A percentile compares a stretch with the other conserved stretches of the same genome.
Conservation (phyloP, 1,140 invertebrate species). For the Drosophila nigromelanica region DNA sequence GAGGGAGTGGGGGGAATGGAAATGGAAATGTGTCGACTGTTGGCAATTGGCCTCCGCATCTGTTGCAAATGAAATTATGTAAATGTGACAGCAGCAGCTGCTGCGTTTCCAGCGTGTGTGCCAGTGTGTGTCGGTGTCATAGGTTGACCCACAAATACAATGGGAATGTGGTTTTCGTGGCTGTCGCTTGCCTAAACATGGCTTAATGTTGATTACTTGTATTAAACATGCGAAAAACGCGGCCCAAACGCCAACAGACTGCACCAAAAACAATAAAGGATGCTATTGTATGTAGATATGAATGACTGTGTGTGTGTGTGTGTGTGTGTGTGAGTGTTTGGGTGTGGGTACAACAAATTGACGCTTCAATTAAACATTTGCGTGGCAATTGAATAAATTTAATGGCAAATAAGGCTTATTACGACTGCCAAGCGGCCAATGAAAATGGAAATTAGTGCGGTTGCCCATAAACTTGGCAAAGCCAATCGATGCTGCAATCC, state of each 20-base stretch:
- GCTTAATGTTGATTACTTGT: constrained; percentile 78
- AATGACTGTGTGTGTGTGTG: neutral
- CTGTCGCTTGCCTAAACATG: constrained; percentile 59
- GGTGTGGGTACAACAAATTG: constrained; percentile 46
- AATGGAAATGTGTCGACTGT: constrained; percentile 28
- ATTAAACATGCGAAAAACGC: constrained; percentile 74
- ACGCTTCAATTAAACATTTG: constrained; percentile 65
- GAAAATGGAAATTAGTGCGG: constrained; percentile 59
- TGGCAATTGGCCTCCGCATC: constrained; percentile 49
- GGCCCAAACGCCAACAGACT: constrained; percentile 38
- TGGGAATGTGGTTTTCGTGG: constrained; percentile 43
- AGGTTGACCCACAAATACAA: constrained; percentile 63
- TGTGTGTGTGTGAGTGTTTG: constrained; percentile 30
- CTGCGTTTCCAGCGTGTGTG: constrained; percentile 3
- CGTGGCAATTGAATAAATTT: constrained; percentile 77
- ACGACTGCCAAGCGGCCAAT: constrained; percentile 30
- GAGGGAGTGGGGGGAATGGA: constrained; percentile 7
- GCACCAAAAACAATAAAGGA: constrained; percentile 55
- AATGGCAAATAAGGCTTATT: constrained; percentile 70
- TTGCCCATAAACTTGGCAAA: constrained; percentile 43
- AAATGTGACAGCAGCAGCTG: constrained; percentile 67
- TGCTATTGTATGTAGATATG: constrained; percentile 1
- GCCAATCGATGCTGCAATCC: constrained; percentile 50
- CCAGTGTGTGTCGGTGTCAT: constrained; percentile 41
- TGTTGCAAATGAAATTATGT: constrained; percentile 81